Conservation (phyloP, 2,797 vertebrate genomes). For the Gymnothorax javanicus region DNA sequence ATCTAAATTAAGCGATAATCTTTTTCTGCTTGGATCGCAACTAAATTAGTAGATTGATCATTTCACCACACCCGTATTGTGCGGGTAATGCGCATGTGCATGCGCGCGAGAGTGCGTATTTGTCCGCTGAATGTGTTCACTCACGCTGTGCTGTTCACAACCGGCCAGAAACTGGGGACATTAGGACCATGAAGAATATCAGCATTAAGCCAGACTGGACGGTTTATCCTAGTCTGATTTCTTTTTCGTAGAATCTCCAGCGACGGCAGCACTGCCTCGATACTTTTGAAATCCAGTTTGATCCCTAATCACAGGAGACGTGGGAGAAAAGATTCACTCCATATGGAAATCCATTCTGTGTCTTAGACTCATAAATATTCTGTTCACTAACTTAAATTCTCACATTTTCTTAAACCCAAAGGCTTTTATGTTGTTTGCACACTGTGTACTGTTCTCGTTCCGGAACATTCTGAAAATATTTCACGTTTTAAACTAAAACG, state of each 20-base stretch:
- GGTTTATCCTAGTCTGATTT: slow-evolving; percentile 61
- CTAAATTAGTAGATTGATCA: background rate
- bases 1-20: too few species aligned
- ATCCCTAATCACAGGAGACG: slow-evolving; percentile 61
- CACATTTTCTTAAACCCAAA: background rate
- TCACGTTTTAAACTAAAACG: background rate
- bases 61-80: background rate
- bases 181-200: slow-evolving; percentile 79
- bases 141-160: slow-evolving; percentile 74
- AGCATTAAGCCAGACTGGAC: slow-evolving; percentile 79
- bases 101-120: background rate
- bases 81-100: background rate
- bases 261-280: slow-evolving; percentile 68
- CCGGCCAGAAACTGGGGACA: slow-evolving; percentile 60
- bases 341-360: background rate
- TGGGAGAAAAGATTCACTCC: background rate
- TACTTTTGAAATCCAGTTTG: slow-evolving; percentile 83
- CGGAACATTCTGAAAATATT: background rate
- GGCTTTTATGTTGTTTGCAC: background rate
- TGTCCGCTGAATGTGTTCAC: background rate
- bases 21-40: too few species aligned
- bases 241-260: slow-evolving; percentile 65
- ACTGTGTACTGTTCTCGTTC: background rate
- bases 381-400: background rate
- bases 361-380: background rate